Percentiles rank a stretch among this genome's conserved stretches.
These are phyloP conservation scores for Arctocebus calabarensis DNA, from an alignment of 2,797 vertebrate species.

Conservation along the genomic window DNA sequence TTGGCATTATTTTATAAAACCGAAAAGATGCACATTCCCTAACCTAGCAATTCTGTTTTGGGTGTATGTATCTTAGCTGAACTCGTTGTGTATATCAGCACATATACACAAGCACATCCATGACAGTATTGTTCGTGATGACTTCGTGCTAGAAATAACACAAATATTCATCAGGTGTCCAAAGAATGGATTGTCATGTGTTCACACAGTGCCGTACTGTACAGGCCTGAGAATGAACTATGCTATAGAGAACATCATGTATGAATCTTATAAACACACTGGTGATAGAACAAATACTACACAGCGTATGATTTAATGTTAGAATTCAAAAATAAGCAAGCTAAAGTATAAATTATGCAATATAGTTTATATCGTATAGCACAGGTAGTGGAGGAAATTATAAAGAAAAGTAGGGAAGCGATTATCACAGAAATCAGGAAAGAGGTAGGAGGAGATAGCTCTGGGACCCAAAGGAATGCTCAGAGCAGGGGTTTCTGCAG, in stretches of 20 bases:
- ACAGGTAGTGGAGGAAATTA: background rate
- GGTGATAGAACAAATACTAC: background rate
- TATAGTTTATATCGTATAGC: background rate
- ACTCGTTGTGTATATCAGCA: background rate
- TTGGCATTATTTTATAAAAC: background rate
- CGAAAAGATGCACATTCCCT: background rate
- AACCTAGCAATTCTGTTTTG: background rate
- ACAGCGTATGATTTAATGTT: background rate
- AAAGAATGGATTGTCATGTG: background rate
- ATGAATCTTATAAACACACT: background rate
- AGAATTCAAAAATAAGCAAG: slow-evolving; percentile 44
- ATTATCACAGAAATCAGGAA: background rate
- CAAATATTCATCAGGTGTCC: background rate
- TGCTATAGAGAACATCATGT: background rate
- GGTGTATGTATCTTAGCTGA: background rate
- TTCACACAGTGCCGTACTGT: background rate
- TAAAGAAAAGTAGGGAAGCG: background rate
- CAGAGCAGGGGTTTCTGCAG: fast-evolving
- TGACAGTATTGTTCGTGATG: background rate
- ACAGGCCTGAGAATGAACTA: background rate
- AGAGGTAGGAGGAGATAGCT: too few species aligned
- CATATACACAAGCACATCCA: background rate
- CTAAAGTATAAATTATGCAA: background rate
- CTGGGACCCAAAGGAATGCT: background rate
- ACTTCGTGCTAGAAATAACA: background rate